A percentile compares a stretch with the other conserved stretches of the same genome.
phyloP scores from a whole-genome alignment of 2,888 invertebrate genomes.

The Dusona sp. region DNA sequence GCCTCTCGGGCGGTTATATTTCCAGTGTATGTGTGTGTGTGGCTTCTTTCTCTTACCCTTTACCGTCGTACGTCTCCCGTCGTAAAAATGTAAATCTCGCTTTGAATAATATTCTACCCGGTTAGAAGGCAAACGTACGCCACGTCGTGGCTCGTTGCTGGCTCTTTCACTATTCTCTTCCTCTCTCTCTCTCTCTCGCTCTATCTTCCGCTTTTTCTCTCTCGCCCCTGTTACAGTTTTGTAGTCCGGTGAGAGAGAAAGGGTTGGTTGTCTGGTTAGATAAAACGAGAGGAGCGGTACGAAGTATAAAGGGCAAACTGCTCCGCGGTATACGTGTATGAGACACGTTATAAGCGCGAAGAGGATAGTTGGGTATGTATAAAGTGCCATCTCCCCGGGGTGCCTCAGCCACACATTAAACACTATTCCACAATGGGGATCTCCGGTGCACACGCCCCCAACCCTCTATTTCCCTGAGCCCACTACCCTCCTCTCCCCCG shows the following conservation, averaged over 20 bases:
- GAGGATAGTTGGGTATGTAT: conserved; percentile 69
- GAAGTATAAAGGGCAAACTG: conserved; percentile 13
- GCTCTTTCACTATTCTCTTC: background rate
- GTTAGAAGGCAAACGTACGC: conserved; percentile 69
- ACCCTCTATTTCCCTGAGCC: conserved; percentile 3
- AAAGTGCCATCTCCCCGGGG: conserved; percentile 74
- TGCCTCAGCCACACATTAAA: conserved; percentile 73
- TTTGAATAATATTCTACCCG: conserved; percentile 79
- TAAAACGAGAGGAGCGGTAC: conserved; percentile 13
- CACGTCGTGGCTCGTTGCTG: conserved; percentile 47
- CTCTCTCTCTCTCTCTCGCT: conserved; percentile 8
- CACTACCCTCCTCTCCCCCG: background rate
- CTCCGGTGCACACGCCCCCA: conserved; percentile 11
- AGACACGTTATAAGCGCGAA: conserved; percentile 53
- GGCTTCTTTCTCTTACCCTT: conserved; percentile 23
- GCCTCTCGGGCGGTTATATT: conserved; percentile 5
- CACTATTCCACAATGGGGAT: conserved; percentile 71
- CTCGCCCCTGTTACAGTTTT: conserved; percentile 3
- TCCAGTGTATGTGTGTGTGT: background rate
- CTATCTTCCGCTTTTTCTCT: background rate
- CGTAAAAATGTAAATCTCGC: conserved; percentile 82
- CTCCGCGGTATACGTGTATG: conserved; percentile 19
- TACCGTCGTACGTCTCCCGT: conserved; percentile 63
- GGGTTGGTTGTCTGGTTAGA: background rate
- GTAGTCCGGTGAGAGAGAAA: background rate